Conservation (phyloP, 2,797 vertebrate species). For the Pangasius krempfi region DNA sequence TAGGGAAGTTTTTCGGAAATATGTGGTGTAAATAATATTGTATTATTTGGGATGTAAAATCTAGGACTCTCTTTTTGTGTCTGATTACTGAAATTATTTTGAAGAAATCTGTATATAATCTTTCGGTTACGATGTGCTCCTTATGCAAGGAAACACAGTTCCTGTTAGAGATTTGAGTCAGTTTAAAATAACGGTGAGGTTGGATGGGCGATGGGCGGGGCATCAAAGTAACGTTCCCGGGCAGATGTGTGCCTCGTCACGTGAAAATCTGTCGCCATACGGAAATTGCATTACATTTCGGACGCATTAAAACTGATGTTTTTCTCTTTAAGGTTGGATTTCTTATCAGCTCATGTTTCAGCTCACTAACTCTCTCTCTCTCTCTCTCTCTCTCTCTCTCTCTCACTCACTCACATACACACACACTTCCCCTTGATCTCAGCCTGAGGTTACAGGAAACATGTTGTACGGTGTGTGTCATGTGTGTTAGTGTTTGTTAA, state of each 20-base stretch:
- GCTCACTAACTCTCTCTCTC: background rate
- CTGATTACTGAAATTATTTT: too few relatives aligned
- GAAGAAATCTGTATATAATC: too few relatives aligned
- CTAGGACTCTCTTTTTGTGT: too few relatives aligned
- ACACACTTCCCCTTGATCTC: slow-evolving; percentile 52
- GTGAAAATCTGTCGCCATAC: background rate
- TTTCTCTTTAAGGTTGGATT: background rate
- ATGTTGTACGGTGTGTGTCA: slow-evolving; percentile 59
- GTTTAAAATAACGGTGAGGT: background rate
- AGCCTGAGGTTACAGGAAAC: slow-evolving; percentile 70
- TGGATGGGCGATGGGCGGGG: background rate
- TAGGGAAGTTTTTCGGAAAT: background rate
- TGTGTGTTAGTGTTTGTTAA: slow-evolving; percentile 67
- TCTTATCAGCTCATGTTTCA: slow-evolving; percentile 8
- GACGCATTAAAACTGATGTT: background rate
- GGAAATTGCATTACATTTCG: background rate
- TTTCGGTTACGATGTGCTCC: too few relatives aligned
- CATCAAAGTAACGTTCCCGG: background rate
- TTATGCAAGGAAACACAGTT: too few relatives aligned
- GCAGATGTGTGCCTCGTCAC: background rate
- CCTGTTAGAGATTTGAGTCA: too few relatives aligned
- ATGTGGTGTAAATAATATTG: too few relatives aligned
- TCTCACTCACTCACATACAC: background rate
- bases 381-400: background rate
- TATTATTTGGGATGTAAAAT: too few relatives aligned